Conservation (phyloP, 2,888 invertebrate genomes). For the Acanthopleura granulata region DNA sequence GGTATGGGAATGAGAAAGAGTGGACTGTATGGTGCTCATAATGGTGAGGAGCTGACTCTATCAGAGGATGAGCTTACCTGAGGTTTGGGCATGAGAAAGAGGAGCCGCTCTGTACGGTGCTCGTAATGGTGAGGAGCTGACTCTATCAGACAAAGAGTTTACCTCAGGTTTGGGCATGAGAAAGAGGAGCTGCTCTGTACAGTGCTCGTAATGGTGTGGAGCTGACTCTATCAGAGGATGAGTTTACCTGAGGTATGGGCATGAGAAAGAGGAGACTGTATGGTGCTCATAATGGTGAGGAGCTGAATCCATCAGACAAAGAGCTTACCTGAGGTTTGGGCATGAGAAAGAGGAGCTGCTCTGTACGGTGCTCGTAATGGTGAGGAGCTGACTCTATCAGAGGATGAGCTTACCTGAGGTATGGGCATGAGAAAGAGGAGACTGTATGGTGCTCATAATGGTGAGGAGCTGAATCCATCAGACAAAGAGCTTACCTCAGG, state of each 20-base stretch:
- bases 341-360: conserved; percentile 73
- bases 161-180: conserved; percentile 91
- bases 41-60: conserved; percentile 57
- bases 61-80: too few relatives aligned
- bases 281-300: conserved; percentile 58
- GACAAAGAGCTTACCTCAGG: conserved; percentile 78
- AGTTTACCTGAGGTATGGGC: conserved; percentile 89
- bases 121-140: too few relatives aligned
- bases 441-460: too few relatives aligned
- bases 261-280: conserved; percentile 73
- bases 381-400: conserved; percentile 56
- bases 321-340: conserved; percentile 88
- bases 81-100: too few relatives aligned
- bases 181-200: conserved; percentile 55
- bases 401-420: too few relatives aligned
- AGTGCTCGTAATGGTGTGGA: conserved; percentile 57
- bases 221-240: conserved; percentile 52
- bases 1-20: conserved; percentile 83
- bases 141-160: too few relatives aligned
- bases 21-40: conserved; percentile 56
- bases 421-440: too few relatives aligned
- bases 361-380: conserved; percentile 58
- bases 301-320: conserved; percentile 51
- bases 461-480: conserved; percentile 26
- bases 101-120: too few relatives aligned